Evolutionary conservation across 2,113 vertebrate genomes (phyloP).

Genomic region (Fregetta grallaria): DNA sequence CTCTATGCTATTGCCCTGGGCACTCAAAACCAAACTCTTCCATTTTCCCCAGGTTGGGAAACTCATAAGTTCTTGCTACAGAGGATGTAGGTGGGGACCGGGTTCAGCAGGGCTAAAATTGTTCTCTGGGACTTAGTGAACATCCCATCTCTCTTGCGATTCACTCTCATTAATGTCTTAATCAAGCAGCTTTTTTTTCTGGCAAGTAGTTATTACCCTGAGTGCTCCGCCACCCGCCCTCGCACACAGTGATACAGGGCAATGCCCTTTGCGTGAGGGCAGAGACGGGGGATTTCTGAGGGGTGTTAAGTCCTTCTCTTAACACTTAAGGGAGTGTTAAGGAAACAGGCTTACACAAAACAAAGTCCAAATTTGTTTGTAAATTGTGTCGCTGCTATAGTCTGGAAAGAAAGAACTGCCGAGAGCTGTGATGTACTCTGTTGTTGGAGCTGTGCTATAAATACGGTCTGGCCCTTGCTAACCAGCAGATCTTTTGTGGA

Average conservation of each 20-base stretch:
- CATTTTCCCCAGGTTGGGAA: not conserved
- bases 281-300: not conserved
- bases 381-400: not conserved
- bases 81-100: not conserved
- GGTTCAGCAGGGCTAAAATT: not conserved
- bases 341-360: not conserved
- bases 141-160: not conserved
- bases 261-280: not conserved
- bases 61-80: not conserved
- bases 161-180: not conserved
- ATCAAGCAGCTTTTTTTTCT: not conserved
- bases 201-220: not conserved
- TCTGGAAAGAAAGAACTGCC: not conserved
- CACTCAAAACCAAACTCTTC: not conserved
- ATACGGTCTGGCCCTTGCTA: rapidly evolving
- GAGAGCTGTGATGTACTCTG: not conserved
- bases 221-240: not conserved
- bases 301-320: not conserved
- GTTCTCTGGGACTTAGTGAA: not conserved
- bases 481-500: not conserved
- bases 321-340: not conserved
- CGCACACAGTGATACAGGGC: not conserved
- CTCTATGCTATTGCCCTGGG: rapidly evolving
- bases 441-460: not conserved
- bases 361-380: not conserved